Evolutionary conservation across 2,888 invertebrate genomes (phyloP), one percentile per base, ranked within the genome.

Genomic region (Muschampia plurimacula): DNA sequence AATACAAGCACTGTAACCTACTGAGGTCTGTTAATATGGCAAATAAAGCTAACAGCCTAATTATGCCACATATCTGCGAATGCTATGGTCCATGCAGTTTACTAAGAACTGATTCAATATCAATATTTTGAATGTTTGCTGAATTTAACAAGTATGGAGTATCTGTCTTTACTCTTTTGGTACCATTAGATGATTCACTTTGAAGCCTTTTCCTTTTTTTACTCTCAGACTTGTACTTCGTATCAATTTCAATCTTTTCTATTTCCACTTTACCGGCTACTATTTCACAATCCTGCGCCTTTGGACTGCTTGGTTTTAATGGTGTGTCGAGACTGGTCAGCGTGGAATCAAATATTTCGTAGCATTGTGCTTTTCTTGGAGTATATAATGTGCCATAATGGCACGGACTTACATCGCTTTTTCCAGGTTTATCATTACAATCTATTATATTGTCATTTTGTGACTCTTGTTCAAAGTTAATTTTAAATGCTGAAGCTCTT

Each of bases 291-390:
- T 83, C 80, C 63, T 69, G 80, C 46, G 70, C 79, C 74, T 74
- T 84, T 28, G 88, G 87, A 77, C 85, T 87, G 68, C 74, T 77
- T 5, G 77, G 65, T 80, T 93, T 93, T 44, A 93, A 77, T 5
- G 94, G 93, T 12, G 94, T 93, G 77, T 94, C 93, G 78, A 94
- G 84, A 78, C 93, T 93, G 2, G 92, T 91, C 55, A 94, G 80
- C 9, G 93, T 93, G 0, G 94, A 94, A 81, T 93, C 92, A 80
- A 94, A 94, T 80, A 94, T 89, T 76, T 93, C 89, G 72, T 85
- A 88, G 77, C 88, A 91, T 77, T 90, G 86, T 5, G 91, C 87
- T 81, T 94, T 94, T 68, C 90, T 79, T 28, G 94, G 94, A 60
- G 94, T 93, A 71, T 91, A 91, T 49, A 93, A 78, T 74, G 79